phyloP scores from a whole-genome alignment of 2,888 invertebrate genomes.

The Xanthorhoe designata region DNA sequence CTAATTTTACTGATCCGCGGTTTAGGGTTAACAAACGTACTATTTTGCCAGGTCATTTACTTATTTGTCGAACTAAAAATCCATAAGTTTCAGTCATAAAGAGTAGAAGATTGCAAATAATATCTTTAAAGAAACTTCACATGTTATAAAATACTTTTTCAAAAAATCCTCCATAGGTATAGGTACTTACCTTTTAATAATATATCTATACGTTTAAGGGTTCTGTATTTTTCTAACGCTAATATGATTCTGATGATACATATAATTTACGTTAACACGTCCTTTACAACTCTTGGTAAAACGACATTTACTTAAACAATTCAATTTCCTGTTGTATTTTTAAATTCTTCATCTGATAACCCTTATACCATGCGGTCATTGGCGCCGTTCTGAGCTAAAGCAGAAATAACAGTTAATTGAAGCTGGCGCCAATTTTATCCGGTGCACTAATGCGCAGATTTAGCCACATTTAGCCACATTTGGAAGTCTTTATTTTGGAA shows the following conservation, averaged over 20 bases:
- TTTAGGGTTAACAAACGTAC: conserved; percentile 35
- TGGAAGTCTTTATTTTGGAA: conserved; percentile 43
- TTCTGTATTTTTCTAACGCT: too few relatives aligned
- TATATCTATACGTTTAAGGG: too few relatives aligned
- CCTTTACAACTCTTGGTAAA: neutral
- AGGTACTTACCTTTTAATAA: too few relatives aligned
- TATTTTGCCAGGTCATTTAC: conserved; percentile 8
- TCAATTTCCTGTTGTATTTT: neutral
- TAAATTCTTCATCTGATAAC: conserved; percentile 3
- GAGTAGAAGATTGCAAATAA: neutral
- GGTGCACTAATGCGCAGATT: conserved; percentile 62
- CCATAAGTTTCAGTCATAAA: neutral
- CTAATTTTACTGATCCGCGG: conserved; percentile 70
- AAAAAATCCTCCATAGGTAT: too few relatives aligned
- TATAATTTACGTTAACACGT: neutral
- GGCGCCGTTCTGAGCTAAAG: conserved; percentile 62
- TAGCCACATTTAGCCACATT: conserved; percentile 46
- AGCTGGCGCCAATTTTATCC: conserved; percentile 65
- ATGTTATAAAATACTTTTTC: too few relatives aligned
- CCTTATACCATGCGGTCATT: conserved; percentile 71
- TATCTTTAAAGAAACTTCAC: too few relatives aligned
- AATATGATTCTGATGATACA: too few relatives aligned
- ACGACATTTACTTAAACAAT: neutral
- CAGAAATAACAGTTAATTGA: conserved; percentile 79
- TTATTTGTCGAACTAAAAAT: neutral